Evolutionary conservation across 2,797 vertebrate genomes (phyloP).

Genomic region (Yasuhikotakia modesta): DNA sequence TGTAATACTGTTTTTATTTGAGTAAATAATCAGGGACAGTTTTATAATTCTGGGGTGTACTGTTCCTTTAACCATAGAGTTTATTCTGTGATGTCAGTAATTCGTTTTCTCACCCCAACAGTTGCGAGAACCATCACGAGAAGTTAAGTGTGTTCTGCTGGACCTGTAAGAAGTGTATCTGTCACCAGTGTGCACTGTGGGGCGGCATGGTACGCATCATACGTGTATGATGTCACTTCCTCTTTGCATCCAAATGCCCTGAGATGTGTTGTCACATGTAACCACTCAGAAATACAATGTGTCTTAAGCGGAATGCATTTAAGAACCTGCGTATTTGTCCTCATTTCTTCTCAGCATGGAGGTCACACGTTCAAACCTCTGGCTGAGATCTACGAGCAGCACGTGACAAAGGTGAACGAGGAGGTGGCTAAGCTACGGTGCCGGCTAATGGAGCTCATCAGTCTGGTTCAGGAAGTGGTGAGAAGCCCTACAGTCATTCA

Average conservation of each 20-base stretch:
- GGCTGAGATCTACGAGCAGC: slow-evolving; percentile 97
- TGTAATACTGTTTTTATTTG: too few species aligned
- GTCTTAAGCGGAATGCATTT: not conserved
- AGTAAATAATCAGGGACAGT: too few species aligned
- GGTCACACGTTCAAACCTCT: slow-evolving; percentile 97
- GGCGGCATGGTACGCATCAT: slow-evolving; percentile 92
- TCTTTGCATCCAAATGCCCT: not conserved
- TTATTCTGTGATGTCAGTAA: too few species aligned
- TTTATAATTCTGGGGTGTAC: too few species aligned
- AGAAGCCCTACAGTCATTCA: slow-evolving; percentile 63
- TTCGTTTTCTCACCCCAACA: slow-evolving; percentile 60
- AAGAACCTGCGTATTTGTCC: not conserved
- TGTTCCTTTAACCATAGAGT: too few species aligned
- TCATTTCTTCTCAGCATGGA: slow-evolving; percentile 80
- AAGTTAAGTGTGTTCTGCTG: slow-evolving; percentile 99
- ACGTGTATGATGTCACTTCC: too few species aligned
- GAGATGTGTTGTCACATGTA: not conserved
- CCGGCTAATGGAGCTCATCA: slow-evolving; percentile 97
- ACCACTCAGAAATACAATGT: slow-evolving; percentile 6
- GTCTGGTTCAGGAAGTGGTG: slow-evolving; percentile 99
- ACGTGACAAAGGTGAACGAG: slow-evolving; percentile 97
- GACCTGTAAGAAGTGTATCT: slow-evolving; percentile 99
- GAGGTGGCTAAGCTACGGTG: slow-evolving; percentile 96
- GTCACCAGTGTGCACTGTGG: slow-evolving; percentile 98
- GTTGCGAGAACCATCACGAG: slow-evolving; percentile 98